These are phyloP conservation scores for Spialia ferax DNA, from an alignment of 2,888 invertebrate genomes.

Conservation along the genomic window DNA sequence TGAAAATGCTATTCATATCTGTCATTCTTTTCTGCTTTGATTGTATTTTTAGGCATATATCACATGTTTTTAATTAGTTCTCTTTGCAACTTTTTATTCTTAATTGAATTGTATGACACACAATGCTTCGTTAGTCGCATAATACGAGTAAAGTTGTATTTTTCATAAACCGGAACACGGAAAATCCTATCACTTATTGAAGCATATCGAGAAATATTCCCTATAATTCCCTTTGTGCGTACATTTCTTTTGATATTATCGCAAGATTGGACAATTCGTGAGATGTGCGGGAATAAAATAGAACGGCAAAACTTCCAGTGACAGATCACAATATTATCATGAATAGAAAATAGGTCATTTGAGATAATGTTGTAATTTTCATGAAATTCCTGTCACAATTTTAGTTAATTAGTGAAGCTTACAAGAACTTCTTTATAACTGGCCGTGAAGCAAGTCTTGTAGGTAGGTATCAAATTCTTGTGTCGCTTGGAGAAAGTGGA, in stretches of 20 bases:
- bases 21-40: neutral
- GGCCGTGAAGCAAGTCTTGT: too few relatives aligned
- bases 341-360: neutral
- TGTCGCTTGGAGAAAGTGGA: too few relatives aligned
- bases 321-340: neutral
- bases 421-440: too few relatives aligned
- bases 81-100: neutral
- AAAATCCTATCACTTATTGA: neutral
- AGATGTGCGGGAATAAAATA: neutral
- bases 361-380: neutral
- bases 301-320: neutral
- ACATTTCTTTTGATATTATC: constrained; percentile 3
- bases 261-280: neutral
- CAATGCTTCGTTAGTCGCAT: neutral
- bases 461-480: too few relatives aligned
- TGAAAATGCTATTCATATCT: constrained; percentile 1
- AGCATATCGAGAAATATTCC: constrained; percentile 2
- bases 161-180: neutral
- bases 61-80: neutral
- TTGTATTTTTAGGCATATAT: neutral
- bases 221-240: neutral
- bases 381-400: neutral
- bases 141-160: neutral
- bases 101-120: neutral
- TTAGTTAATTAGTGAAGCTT: neutral